Evolutionary conservation across 2,888 invertebrate species (phyloP), one percentile per base, ranked within the genome.

Genomic region (Lysandra bellargus): DNA sequence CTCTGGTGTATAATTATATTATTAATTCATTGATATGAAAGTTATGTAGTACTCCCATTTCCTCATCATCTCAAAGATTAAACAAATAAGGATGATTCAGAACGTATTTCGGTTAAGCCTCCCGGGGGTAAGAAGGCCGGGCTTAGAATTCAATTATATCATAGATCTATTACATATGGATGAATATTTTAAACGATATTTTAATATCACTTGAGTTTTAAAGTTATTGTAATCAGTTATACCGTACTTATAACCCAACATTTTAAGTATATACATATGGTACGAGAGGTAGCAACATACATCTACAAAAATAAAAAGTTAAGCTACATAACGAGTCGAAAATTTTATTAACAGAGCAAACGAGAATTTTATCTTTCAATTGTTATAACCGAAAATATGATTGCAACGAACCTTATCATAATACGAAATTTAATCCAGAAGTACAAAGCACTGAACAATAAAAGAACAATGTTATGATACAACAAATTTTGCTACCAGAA

Each of bases 91-190:
- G 40, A 23, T 75, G 17, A 49, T 75, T 44, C 23, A 4, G 74
- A 12, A 75, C 49, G 44, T 75, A 75, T 75, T 75, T 53, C 14
- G 44, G 23, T 23, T 75, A 49, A 75, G 44, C 75, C 75, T 75
- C 49, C 23, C 17, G 75, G 75, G 53, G 49, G 9, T 74, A 12
- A 23, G 44, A 44, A 40, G 44, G 17, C 40, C 49, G 12, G 53
- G 53, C 30, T 53, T 12, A 64, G 30, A 23, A 30, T 30, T 44
- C 49, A 23, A 75, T 75, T 75, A 75, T 75, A 23, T 14, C 53
- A 75, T 30, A 49, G 44, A 73, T 73, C 73, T 75, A 5, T n/a
- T 74, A 4, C 23, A 53, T 23, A 53, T 49, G 6, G 23, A 17
- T 6, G 23, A 49, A 49, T 9, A 23, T 23, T 74, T 49, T 49